These are phyloP conservation scores for Myotis planiceps DNA, from an alignment of 2,797 vertebrate genomes.

Conservation along the genomic window DNA sequence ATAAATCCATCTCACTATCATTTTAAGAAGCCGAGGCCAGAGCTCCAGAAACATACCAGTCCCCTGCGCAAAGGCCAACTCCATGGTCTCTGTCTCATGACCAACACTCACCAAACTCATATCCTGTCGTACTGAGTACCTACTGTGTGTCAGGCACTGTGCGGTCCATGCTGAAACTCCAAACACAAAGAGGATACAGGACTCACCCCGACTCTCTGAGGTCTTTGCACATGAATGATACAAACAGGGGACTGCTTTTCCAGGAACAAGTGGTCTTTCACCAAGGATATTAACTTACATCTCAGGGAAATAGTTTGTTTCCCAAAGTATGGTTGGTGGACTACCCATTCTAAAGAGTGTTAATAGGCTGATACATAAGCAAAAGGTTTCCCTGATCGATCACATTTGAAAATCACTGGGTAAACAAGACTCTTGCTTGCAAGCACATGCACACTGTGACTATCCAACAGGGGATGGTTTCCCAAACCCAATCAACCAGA, in stretches of 20 bases:
- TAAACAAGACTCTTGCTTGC: background rate
- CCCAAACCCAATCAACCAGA: background rate
- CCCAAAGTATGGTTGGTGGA: background rate
- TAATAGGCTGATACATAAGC: background rate
- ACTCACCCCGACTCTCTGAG: background rate
- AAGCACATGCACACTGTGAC: background rate
- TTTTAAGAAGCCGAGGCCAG: background rate
- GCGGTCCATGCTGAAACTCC: background rate
- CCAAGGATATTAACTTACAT: background rate
- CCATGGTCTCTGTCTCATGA: background rate
- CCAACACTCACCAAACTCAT: background rate
- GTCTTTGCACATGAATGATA: background rate
- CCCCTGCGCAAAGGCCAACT: background rate
- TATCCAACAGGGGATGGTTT: background rate
- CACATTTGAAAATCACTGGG: background rate
- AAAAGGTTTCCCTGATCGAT: background rate
- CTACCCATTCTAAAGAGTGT: background rate
- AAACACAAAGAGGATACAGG: background rate
- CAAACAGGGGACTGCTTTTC: background rate
- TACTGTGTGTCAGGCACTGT: background rate
- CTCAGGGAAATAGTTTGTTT: background rate
- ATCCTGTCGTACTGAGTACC: background rate
- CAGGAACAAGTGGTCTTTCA: background rate
- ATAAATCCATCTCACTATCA: constrained; percentile 25
- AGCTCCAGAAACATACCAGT: background rate